These are phyloP conservation scores for Neelides sp. DNA, from an alignment of 1,140 invertebrate species.

Conservation along the genomic window DNA sequence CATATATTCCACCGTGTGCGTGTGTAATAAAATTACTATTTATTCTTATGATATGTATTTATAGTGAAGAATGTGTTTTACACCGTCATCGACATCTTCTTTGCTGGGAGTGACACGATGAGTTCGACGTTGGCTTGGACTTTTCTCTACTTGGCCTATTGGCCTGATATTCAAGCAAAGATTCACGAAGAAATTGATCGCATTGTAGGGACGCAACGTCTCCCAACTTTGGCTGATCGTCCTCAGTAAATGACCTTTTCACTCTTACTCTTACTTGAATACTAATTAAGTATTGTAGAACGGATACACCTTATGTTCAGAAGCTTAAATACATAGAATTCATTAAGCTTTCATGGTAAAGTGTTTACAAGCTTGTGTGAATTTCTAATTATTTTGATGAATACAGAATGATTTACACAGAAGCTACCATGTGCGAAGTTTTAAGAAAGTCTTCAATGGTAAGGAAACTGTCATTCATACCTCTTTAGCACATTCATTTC, in stretches of 20 bases:
- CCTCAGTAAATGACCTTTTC: conserved; percentile 42
- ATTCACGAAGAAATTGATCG: conserved; percentile 66
- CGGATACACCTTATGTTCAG: neutral
- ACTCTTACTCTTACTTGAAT: neutral
- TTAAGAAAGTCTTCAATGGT: conserved; percentile 26
- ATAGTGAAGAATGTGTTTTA: conserved; percentile 26
- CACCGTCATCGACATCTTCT: conserved; percentile 35
- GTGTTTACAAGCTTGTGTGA: neutral
- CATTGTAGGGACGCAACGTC: conserved; percentile 51
- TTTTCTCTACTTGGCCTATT: conserved; percentile 60
- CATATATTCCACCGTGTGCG: no score
- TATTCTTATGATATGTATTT: no score
- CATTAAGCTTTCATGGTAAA: neutral
- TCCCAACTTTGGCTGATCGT: conserved; percentile 55
- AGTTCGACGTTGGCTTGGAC: conserved; percentile 63
- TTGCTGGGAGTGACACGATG: conserved; percentile 71
- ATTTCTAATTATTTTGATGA: neutral
- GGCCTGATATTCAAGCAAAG: conserved; percentile 64
- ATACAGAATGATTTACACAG: conserved; percentile 32
- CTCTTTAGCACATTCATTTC: no score
- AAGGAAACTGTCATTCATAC: no score
- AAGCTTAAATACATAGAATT: neutral
- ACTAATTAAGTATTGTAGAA: neutral
- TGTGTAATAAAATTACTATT: no score
- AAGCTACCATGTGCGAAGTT: conserved; percentile 29